Percentiles rank a stretch among this genome's conserved stretches.
phyloP scores from a whole-genome alignment of 1,140 invertebrate species.

The Drosophila triauraria region DNA sequence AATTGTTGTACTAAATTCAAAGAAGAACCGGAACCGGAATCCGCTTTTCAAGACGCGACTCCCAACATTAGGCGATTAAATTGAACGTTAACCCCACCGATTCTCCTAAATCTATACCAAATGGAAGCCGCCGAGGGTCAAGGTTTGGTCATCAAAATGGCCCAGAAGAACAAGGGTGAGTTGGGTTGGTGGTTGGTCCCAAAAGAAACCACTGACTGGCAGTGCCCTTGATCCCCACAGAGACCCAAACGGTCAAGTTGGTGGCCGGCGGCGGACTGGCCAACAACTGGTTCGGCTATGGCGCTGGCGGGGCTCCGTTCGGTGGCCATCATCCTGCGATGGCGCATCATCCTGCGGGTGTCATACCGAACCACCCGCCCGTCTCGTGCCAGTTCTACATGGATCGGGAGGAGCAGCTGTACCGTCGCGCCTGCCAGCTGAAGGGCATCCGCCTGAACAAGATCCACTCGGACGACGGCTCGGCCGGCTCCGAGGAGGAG shows the following conservation, averaged over 20 bases:
- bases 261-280: constrained; percentile 20
- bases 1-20: constrained; percentile 79
- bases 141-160: constrained; percentile 69
- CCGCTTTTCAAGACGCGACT: constrained; percentile 44
- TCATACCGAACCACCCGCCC: constrained; percentile 19
- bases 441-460: constrained; percentile 55
- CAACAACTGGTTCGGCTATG: constrained; percentile 49
- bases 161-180: constrained; percentile 75
- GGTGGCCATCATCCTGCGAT: background rate
- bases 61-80: constrained; percentile 63
- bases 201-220: background rate
- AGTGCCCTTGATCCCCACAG: constrained; percentile 14
- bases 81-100: constrained; percentile 48
- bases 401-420: constrained; percentile 73
- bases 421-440: constrained; percentile 64
- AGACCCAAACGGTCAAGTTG: constrained; percentile 67
- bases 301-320: constrained; percentile 1
- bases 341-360: constrained; percentile 14
- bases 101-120: constrained; percentile 28
- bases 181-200: background rate
- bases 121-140: constrained; percentile 61
- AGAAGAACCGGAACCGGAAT: constrained; percentile 51
- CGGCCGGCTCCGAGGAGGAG: constrained; percentile 56
- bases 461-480: constrained; percentile 55
- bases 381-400: constrained; percentile 59